Evolutionary conservation across 2,888 invertebrate genomes (phyloP).

Genomic region (Siphlonurus alternatus): DNA sequence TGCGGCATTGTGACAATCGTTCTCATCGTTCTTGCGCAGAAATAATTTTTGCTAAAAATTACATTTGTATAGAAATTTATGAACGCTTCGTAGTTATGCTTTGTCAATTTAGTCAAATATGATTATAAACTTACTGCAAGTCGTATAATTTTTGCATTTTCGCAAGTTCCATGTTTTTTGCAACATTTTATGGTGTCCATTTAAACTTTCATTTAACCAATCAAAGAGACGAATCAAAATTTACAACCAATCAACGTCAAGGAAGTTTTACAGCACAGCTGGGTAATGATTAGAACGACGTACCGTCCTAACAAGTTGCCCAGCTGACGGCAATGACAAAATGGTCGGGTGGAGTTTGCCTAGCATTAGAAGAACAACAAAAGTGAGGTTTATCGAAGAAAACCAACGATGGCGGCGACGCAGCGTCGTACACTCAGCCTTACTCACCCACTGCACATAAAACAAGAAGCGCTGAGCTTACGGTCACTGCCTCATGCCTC

Average conservation of each 20-base stretch:
- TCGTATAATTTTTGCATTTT: background rate
- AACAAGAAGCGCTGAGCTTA: background rate
- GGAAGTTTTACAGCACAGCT: constrained; percentile 9
- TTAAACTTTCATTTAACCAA: background rate
- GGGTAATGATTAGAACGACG: constrained; percentile 8
- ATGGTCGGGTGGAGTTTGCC: constrained; percentile 10
- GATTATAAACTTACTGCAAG: background rate
- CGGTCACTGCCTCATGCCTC: background rate
- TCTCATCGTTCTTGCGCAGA: background rate
- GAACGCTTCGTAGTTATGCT: background rate
- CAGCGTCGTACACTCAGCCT: background rate
- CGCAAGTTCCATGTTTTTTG: background rate
- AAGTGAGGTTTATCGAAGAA: background rate
- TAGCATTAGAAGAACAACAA: background rate
- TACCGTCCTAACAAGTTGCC: constrained; percentile 10
- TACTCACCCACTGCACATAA: background rate
- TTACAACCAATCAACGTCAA: background rate
- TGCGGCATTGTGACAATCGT: background rate
- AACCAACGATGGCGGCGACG: background rate
- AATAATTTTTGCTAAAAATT: too few species aligned
- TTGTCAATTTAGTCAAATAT: background rate
- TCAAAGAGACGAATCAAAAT: background rate
- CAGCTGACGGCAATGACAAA: constrained; percentile 11
- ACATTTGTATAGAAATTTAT: background rate
- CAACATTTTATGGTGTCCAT: background rate